Percentiles rank a stretch among this genome's conserved stretches.
Evolutionary conservation across 2,888 invertebrate genomes (phyloP).

Genomic region (Caenorhabditis sp.): DNA sequence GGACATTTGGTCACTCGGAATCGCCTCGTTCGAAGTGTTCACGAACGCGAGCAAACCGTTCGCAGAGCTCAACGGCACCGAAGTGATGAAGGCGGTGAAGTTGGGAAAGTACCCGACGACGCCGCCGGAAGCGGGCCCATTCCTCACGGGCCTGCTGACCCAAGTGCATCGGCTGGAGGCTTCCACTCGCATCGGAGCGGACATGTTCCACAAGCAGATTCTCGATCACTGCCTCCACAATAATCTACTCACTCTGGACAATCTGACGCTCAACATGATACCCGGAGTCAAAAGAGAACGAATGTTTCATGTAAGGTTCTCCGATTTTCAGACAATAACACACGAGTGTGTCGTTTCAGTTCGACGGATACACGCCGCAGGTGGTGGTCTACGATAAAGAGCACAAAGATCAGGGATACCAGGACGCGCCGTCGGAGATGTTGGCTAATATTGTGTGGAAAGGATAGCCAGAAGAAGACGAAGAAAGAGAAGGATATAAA

Average conservation of each 20-base stretch:
- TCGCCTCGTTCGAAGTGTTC: constrained; percentile 64
- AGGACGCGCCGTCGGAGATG: constrained; percentile 26
- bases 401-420: constrained; percentile 16
- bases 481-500: background rate
- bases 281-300: constrained; percentile 20
- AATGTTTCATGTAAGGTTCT: background rate
- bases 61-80: background rate
- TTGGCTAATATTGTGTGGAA: constrained; percentile 16
- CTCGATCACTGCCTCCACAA: constrained; percentile 43
- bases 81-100: background rate
- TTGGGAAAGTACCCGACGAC: constrained; percentile 8
- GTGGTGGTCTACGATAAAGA: constrained; percentile 14
- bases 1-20: constrained; percentile 71
- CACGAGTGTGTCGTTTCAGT: constrained; percentile 14
- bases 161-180: constrained; percentile 28
- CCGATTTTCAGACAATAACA: too few relatives aligned
- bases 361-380: constrained; percentile 21
- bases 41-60: constrained; percentile 6
- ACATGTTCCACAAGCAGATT: constrained; percentile 5
- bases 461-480: background rate
- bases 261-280: constrained; percentile 16
- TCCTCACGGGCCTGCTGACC: background rate
- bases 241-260: constrained; percentile 29
- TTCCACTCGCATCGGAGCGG: constrained; percentile 56
- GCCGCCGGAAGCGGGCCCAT: background rate